Percentiles rank a stretch among this genome's conserved stretches.
Evolutionary conservation across 2,113 vertebrate species (phyloP).

Genomic region (Delphinapterus leucas): DNA sequence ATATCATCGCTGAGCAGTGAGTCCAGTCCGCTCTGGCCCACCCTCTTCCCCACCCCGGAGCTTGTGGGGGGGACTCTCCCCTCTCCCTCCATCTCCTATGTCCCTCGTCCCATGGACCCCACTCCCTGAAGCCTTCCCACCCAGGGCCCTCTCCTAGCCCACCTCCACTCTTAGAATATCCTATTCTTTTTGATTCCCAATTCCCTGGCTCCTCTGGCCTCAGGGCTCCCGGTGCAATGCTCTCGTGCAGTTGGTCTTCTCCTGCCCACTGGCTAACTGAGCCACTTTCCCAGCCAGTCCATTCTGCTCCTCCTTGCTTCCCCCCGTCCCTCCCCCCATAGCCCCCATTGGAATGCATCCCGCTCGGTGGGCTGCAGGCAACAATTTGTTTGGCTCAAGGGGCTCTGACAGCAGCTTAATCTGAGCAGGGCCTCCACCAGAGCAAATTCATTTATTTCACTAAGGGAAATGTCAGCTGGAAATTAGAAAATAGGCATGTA

Average conservation of each 20-base stretch:
- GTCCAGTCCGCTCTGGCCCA: slow-evolving; percentile 78
- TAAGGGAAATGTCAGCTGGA: slow-evolving; percentile 84
- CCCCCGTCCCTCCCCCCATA: background rate
- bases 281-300: slow-evolving; percentile 63
- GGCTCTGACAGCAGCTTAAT: slow-evolving; percentile 90
- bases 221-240: fast-evolving
- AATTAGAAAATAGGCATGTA: slow-evolving; percentile 85
- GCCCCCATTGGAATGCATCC: slow-evolving; percentile 87
- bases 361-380: slow-evolving; percentile 79
- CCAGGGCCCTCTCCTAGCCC: background rate
- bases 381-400: slow-evolving; percentile 88
- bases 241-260: background rate
- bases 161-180: background rate
- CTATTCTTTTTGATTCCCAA: background rate
- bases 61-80: background rate
- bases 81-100: background rate
- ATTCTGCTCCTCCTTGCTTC: background rate
- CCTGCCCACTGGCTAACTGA: slow-evolving; percentile 46
- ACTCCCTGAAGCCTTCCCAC: background rate
- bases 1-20: slow-evolving; percentile 97
- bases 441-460: slow-evolving; percentile 90
- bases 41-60: background rate
- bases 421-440: slow-evolving; percentile 81
- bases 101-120: background rate
- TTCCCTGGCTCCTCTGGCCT: background rate